Percentiles rank a stretch among this genome's conserved stretches.
These are phyloP conservation scores for Pachypsylla venusta DNA, from an alignment of 1,140 invertebrate genomes.

Conservation along the genomic window DNA sequence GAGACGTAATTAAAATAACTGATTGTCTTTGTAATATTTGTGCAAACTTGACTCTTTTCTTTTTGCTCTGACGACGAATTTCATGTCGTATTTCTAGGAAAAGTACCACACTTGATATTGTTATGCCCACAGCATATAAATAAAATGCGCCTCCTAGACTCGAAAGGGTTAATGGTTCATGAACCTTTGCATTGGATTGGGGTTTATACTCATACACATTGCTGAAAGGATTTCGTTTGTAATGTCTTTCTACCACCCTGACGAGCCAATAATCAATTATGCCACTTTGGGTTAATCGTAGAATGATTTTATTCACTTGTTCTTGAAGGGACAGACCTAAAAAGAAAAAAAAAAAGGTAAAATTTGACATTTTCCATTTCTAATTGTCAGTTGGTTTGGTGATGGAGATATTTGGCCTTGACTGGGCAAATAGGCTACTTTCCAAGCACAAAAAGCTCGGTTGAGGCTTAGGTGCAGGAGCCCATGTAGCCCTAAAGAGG, in stretches of 20 bases:
- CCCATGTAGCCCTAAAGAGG: too few species aligned
- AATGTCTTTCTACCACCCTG: not conserved
- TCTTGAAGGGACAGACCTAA: not conserved
- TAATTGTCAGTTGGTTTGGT: too few species aligned
- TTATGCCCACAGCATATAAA: not conserved
- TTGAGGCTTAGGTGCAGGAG: too few species aligned
- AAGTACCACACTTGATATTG: not conserved
- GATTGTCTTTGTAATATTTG: not conserved
- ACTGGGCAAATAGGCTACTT: too few species aligned
- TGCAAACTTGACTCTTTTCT: not conserved
- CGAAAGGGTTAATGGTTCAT: not conserved
- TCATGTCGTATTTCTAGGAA: not conserved
- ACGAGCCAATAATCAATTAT: not conserved
- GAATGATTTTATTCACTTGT: not conserved
- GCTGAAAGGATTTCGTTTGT: not conserved
- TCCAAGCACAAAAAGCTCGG: too few species aligned
- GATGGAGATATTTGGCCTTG: too few species aligned
- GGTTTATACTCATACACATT: constrained; percentile 1
- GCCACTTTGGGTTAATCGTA: not conserved
- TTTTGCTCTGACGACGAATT: not conserved
- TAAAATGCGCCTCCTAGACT: not conserved
- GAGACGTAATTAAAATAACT: not conserved
- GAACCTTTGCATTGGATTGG: not conserved
- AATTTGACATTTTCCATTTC: too few species aligned
- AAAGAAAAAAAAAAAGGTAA: too few species aligned